Percentiles rank a stretch among this genome's conserved stretches.
Evolutionary conservation across 2,113 vertebrate genomes (phyloP).

Genomic region (Pelodiscus sinensis): DNA sequence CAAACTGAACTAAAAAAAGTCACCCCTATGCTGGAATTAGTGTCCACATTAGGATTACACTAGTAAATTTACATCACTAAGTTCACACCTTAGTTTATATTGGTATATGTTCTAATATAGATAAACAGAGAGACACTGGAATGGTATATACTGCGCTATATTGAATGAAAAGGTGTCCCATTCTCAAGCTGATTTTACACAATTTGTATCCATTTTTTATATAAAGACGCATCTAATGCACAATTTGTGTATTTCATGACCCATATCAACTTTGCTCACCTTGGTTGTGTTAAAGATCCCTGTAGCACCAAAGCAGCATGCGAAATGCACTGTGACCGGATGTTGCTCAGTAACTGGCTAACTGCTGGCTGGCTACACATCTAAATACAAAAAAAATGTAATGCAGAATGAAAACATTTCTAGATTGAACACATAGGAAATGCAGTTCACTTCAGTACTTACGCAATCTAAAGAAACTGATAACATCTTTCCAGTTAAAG

Average conservation of each 20-base stretch:
- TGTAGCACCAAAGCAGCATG: constrained; percentile 95
- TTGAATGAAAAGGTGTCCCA: not conserved
- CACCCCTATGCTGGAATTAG: not conserved
- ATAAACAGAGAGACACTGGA: not conserved
- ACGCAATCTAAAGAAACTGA: not conserved
- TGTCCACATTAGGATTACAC: not conserved
- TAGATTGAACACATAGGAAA: not conserved
- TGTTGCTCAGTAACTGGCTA: constrained; percentile 98
- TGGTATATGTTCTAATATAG: not conserved
- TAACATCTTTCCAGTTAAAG: not conserved
- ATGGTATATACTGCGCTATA: not conserved
- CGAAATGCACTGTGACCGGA: constrained; percentile 98
- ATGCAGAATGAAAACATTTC: constrained; percentile 40
- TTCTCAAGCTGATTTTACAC: not conserved
- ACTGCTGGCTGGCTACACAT: constrained; percentile 97
- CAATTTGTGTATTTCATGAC: rapidly evolving
- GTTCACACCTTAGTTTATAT: not conserved
- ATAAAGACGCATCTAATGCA: not conserved
- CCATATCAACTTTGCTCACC: constrained; percentile 76
- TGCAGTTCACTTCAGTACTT: rapidly evolving
- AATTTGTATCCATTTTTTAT: not conserved
- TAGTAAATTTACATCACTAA: not conserved
- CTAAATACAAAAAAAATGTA: constrained; percentile 78
- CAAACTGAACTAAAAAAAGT: not conserved
- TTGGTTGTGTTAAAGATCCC: constrained; percentile 93